These are phyloP conservation scores for Calephelis perditalis DNA, from an alignment of 2,888 invertebrate genomes.

Conservation along the genomic window DNA sequence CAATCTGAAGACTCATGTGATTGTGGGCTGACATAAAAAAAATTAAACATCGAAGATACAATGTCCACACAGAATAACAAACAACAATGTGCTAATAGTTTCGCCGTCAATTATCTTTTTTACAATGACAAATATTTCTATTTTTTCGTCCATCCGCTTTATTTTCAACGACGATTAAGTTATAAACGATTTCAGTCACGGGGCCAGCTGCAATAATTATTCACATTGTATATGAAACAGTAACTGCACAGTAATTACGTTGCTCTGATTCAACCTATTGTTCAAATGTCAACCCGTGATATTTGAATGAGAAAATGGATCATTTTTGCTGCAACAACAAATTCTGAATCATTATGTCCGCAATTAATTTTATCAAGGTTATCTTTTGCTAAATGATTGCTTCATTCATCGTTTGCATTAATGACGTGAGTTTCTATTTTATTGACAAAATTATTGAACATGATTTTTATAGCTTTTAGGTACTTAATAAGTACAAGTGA, in stretches of 20 bases:
- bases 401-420: slow-evolving; percentile 4
- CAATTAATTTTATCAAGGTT: slow-evolving; percentile 34
- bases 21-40: too few relatives aligned
- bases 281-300: slow-evolving; percentile 57
- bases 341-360: slow-evolving; percentile 30
- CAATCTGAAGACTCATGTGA: too few relatives aligned
- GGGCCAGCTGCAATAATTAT: slow-evolving; percentile 62
- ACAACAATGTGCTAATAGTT: background rate
- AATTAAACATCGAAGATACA: too few relatives aligned
- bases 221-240: slow-evolving; percentile 67
- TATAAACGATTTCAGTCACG: slow-evolving; percentile 61
- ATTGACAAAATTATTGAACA: too few relatives aligned
- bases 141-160: slow-evolving; percentile 44
- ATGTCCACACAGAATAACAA: too few relatives aligned
- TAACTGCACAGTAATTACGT: slow-evolving; percentile 62
- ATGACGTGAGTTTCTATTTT: background rate
- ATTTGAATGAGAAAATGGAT: slow-evolving; percentile 35
- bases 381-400: slow-evolving; percentile 25
- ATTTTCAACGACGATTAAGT: slow-evolving; percentile 52
- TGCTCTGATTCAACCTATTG: slow-evolving; percentile 66
- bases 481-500: too few relatives aligned
- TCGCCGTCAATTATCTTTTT: background rate
- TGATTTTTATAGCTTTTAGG: too few relatives aligned
- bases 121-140: slow-evolving; percentile 9
- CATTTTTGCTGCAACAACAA: slow-evolving; percentile 33